Conservation (phyloP, 1,140 invertebrate species). For the Metaphire vulgaris region DNA sequence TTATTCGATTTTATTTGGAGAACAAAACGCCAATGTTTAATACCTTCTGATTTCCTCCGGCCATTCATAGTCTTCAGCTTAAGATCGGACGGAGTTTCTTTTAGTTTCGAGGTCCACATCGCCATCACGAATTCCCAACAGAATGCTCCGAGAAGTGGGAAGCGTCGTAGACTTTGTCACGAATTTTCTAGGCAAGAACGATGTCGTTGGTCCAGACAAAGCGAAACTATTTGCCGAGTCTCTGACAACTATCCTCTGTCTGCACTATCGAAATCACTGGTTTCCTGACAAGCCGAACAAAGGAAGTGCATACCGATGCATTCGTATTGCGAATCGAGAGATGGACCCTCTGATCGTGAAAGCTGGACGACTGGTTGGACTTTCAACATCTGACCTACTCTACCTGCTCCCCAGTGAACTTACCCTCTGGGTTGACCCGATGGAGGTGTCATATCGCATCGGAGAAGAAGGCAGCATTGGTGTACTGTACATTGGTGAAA, state of each 20-base stretch:
- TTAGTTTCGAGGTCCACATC: too few relatives aligned
- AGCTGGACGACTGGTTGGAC: conserved; percentile 57
- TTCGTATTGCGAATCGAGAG: conserved; percentile 60
- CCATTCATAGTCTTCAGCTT: too few relatives aligned
- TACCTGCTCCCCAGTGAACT: conserved; percentile 61
- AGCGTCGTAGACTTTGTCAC: conserved; percentile 62
- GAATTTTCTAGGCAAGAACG: conserved; percentile 56
- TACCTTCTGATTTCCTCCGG: too few relatives aligned
- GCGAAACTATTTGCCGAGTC: conserved; percentile 57
- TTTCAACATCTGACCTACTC: conserved; percentile 52
- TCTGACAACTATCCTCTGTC: conserved; percentile 55
- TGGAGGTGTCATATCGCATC: conserved; percentile 63
- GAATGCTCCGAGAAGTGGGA: conserved; percentile 57
- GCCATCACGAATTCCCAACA: neutral
- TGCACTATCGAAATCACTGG: conserved; percentile 62
- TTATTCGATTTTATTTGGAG: too few relatives aligned
- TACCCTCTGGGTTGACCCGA: conserved; percentile 65
- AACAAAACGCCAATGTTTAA: too few relatives aligned
- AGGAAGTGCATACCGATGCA: conserved; percentile 62
- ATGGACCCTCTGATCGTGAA: conserved; percentile 61
- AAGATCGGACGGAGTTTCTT: too few relatives aligned
- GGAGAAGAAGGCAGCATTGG: conserved; percentile 67
- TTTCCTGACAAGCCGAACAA: conserved; percentile 62
- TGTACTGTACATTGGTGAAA: conserved; percentile 57
- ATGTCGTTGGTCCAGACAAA: conserved; percentile 52